Evolutionary conservation across 2,797 vertebrate genomes (phyloP).

Genomic region (Malacoraja senta): DNA sequence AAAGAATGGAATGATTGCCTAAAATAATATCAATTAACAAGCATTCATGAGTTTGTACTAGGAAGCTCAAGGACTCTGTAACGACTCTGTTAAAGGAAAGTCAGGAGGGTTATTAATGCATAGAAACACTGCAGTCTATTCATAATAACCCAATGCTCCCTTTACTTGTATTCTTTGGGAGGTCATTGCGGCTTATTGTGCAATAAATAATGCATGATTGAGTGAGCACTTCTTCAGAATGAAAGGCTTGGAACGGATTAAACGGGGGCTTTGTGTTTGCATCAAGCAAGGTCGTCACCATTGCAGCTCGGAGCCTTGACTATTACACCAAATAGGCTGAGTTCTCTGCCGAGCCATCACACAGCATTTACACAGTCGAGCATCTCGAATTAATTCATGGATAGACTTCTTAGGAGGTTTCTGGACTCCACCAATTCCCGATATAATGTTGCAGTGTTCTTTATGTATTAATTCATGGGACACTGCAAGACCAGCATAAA

Average conservation of each 20-base stretch:
- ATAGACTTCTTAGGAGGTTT: not conserved
- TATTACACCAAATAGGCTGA: not conserved
- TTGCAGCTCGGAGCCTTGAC: not conserved
- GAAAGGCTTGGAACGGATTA: not conserved
- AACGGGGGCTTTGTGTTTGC: not conserved
- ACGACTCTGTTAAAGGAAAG: not conserved
- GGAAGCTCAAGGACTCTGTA: not conserved
- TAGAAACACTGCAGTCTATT: conserved; percentile 1
- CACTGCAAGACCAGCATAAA: too few species aligned
- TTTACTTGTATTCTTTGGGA: not conserved
- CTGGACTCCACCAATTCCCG: too few species aligned
- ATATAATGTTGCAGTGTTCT: too few species aligned
- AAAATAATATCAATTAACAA: conserved; percentile 36
- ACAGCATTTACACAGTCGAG: not conserved
- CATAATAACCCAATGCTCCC: not conserved
- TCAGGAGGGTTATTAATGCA: conserved; percentile 14
- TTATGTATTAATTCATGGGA: too few species aligned
- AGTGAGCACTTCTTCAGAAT: not conserved
- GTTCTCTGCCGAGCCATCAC: too few species aligned
- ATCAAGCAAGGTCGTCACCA: not conserved
- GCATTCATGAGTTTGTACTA: not conserved
- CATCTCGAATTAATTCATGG: not conserved
- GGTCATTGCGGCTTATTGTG: conserved; percentile 14
- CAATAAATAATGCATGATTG: conserved; percentile 1
- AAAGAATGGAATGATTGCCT: conserved; percentile 11